Conservation (phyloP, 2,797 vertebrate species). For the Melanogrammus aeglefinus region DNA sequence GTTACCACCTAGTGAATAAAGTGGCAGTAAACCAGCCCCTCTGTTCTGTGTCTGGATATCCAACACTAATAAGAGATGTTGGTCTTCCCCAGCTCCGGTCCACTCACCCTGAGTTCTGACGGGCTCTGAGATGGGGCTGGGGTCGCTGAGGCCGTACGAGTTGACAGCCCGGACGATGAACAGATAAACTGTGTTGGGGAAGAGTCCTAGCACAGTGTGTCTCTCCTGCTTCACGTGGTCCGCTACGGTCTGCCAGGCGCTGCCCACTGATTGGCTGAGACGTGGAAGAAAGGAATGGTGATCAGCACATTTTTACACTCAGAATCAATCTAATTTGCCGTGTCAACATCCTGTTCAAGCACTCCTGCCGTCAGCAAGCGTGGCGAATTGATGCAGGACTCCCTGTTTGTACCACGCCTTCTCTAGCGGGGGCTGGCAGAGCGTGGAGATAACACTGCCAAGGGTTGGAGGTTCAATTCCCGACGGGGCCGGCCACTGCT, state of each 20-base stretch:
- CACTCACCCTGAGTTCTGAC: slow-evolving; percentile 86
- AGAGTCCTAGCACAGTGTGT: slow-evolving; percentile 82
- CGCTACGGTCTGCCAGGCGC: slow-evolving; percentile 89
- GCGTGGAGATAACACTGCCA: background rate
- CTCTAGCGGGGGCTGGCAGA: background rate
- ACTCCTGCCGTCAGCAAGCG: background rate
- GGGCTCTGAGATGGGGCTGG: slow-evolving; percentile 89
- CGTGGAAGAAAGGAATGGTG: background rate
- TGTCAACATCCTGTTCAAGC: background rate
- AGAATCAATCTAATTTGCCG: background rate
- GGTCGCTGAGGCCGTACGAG: slow-evolving; percentile 86
- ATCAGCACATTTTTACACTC: background rate
- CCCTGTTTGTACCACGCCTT: background rate
- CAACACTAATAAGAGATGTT: background rate
- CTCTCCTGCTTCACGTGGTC: slow-evolving; percentile 84
- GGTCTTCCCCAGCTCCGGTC: background rate
- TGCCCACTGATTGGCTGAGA: slow-evolving; percentile 84
- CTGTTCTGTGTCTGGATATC: background rate
- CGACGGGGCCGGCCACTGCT: background rate
- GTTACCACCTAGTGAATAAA: background rate
- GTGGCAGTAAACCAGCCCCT: background rate
- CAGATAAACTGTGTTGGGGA: slow-evolving; percentile 87
- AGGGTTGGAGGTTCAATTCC: background rate
- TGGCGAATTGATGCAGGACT: background rate
- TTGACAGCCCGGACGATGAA: slow-evolving; percentile 91